Evolutionary conservation across 2,113 vertebrate genomes (phyloP), one percentile per base, ranked within the genome.

Genomic region (Rhinoptilus africanus): DNA sequence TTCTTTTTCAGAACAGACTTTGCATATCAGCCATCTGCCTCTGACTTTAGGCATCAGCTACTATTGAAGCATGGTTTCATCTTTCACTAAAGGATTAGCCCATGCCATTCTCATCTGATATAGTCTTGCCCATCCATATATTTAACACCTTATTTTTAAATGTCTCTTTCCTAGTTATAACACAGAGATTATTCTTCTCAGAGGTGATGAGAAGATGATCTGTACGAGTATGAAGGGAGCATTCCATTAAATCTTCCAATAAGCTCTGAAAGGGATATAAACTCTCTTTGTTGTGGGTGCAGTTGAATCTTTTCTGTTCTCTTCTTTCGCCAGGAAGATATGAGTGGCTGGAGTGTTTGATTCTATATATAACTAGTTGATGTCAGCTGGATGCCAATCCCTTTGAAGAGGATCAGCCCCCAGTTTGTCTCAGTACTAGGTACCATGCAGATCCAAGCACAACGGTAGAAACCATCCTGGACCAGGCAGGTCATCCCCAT

Each of bases 331-430:
- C 97, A 98, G 97, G 98, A 97, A 98, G 98, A 98, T 98, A 98
- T 98, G 98, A 98, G 98, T 97, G 97, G 97, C 95, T 98, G 92
- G 97, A 98, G 97, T 98, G 98, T 97, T 97, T 97, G 97, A 94
- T 87, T 98, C 99, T 99, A 99, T 99, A 99, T 99, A 99, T 99
- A 99, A 98, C 97, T 96, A 95, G 97, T 99, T 99, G 99, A 99
- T 99, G 99, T 99, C 99, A 99, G 98, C 98, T 97, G 98, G 98
- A 99, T 99, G 98, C 98, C 99, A 98, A 95, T 97, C 98, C 98
- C 98, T 97, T 97, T 97, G 98, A 97, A 98, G 97, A 98, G 97
- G 97, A 97, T 98, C 98, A 98, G 97, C 98, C 98, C 97, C 97
- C 98, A 93, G 95, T 98, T 98, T 96, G 95, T 97, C 95, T 97